Evolutionary conservation across 2,888 invertebrate species (phyloP).

Genomic region (Trichacis sp.): DNA sequence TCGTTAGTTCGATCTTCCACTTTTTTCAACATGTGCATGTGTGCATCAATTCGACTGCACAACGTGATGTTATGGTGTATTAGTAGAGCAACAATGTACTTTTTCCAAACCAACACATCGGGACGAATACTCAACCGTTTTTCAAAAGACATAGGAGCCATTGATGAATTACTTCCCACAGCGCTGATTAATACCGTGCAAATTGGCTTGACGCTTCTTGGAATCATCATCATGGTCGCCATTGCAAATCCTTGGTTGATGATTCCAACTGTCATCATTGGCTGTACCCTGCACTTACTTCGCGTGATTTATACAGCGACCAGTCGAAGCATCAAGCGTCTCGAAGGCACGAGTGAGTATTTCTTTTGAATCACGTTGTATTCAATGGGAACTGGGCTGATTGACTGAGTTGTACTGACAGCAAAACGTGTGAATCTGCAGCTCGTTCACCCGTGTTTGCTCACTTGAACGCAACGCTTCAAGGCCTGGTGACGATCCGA

Average conservation of each 20-base stretch:
- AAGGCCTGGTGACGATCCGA: slow-evolving; percentile 91
- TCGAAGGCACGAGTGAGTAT: slow-evolving; percentile 84
- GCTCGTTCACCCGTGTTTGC: slow-evolving; percentile 96
- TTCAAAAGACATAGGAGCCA: too few relatives aligned
- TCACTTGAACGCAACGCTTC: slow-evolving; percentile 88
- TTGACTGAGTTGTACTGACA: too few relatives aligned
- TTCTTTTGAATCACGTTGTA: too few relatives aligned
- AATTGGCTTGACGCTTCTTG: slow-evolving; percentile 84
- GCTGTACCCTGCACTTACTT: too few relatives aligned
- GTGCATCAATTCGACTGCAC: slow-evolving; percentile 83
- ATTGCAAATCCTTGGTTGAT: slow-evolving; percentile 81
- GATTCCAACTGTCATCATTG: slow-evolving; percentile 78
- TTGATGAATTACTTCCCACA: slow-evolving; percentile 75
- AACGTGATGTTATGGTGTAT: slow-evolving; percentile 89
- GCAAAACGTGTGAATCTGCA: too few relatives aligned
- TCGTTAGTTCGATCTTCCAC: slow-evolving; percentile 69
- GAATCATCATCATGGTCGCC: slow-evolving; percentile 83
- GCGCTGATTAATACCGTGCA: slow-evolving; percentile 77
- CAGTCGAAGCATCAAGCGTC: slow-evolving; percentile 83
- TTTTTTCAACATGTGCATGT: slow-evolving; percentile 80
- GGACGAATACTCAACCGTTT: slow-evolving; percentile 88
- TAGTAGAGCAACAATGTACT: slow-evolving; percentile 84
- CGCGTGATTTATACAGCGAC: slow-evolving; percentile 83
- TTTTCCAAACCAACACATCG: slow-evolving; percentile 90
- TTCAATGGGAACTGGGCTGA: too few relatives aligned